Evolutionary conservation across 2,797 vertebrate genomes (phyloP), one percentile per base, ranked within the genome.

Genomic region (Falco biarmicus): DNA sequence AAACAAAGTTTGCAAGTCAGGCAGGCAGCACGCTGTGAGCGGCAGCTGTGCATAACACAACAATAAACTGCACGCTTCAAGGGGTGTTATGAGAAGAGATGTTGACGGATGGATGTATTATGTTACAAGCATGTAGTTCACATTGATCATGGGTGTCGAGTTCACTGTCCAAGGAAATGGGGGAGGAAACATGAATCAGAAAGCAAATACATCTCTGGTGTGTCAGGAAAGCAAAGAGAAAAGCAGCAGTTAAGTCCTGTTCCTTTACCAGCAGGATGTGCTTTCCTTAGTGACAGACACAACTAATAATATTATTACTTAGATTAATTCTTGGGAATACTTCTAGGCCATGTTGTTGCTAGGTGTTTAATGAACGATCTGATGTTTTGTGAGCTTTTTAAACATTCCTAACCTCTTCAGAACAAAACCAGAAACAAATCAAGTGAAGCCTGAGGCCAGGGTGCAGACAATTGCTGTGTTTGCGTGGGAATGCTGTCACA

Each of bases 1-100:
- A 92, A 96, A 95, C 92, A 91, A 88, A 91, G 70, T 16, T 4
- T 0, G 28, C 31, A 93, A 54, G 78, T 97, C 74, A 98, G 93
- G 89, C 2, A 43, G 60, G 68, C 0, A 6, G 48, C 63, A 32
- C 2, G 0, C 0, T 3, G 41, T 4, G 32, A 66, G 74, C 0
- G 0, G 13, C 29, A 43, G 63, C 31, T 3, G 17, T 10, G 22
- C 22, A n/a, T 5, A 45, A 16, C 14, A 6, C 2, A 13, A 61
- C 54, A 51, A 26, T 14, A 18, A 15, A 57, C 37, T 0, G 12
- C 68, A 64, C 48, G 6, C 61, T 61, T 81, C 56, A 16, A 25
- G 6, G 13, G 15, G 50, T 13, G 70, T 51, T 11, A 87, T 54
- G 95, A 87, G 25, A 19, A 89, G 32, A 6, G 78, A 89, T 22